phyloP scores from a whole-genome alignment of 2,113 vertebrate species.

The Platycercus adscitus region DNA sequence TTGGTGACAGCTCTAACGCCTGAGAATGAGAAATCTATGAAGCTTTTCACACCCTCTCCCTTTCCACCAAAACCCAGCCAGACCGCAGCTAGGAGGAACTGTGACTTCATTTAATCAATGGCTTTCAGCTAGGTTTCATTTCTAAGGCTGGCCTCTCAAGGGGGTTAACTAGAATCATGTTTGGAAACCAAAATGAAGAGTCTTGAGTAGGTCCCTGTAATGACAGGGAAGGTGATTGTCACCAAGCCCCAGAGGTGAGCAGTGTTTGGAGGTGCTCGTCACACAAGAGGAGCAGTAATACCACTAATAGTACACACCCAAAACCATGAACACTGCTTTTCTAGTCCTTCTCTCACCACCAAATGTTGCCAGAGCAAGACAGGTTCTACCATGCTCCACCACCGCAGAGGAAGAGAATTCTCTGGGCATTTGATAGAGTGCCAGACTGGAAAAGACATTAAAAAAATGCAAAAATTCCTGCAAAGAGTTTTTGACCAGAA shows the following conservation, averaged over 20 bases:
- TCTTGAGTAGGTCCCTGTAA: not conserved
- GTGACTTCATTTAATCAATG: not conserved
- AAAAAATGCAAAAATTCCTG: not conserved
- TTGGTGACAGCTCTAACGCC: not conserved
- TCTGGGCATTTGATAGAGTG: not conserved
- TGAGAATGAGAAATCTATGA: not conserved
- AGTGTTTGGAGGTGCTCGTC: not conserved
- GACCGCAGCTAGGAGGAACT: not conserved
- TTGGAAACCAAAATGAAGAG: not conserved
- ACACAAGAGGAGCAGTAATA: not conserved
- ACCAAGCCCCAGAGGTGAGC: not conserved
- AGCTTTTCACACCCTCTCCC: not conserved
- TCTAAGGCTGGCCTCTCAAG: not conserved
- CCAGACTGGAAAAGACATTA: not conserved
- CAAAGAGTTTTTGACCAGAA: not conserved
- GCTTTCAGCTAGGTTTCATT: not conserved
- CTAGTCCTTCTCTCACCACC: not conserved
- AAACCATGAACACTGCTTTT: not conserved
- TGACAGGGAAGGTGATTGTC: not conserved
- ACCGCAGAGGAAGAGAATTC: not conserved
- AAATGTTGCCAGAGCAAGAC: not conserved
- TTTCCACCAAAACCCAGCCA: not conserved
- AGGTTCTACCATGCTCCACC: accelerated
- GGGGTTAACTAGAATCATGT: not conserved
- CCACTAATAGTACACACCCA: not conserved